Base-by-base conservation (phyloP, 2,888 invertebrate genomes). In the Stenodera caucasica region DNA sequence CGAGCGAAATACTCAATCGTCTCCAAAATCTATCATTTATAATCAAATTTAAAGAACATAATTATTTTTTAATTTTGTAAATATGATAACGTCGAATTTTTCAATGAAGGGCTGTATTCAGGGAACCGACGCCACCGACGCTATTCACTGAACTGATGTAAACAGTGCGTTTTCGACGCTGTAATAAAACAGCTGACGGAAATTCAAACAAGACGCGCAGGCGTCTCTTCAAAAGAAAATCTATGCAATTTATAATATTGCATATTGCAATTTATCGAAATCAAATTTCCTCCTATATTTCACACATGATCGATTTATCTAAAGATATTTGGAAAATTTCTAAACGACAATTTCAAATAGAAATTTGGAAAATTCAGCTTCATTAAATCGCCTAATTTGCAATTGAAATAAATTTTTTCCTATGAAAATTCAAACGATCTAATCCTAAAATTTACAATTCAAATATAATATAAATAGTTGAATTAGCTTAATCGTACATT, bases 101-200 rank as follows among this genome's bases (percentile, higher is more conserved):
- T 29, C 4, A 14, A 26, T 14, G 14, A 14, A 7, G 26, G 14
- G 11, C 18, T 11, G 2, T 21, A 2, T 45, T 15, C n/a, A n/a
- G n/a, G 32, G 40, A 23, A 37, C 49, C 33, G 23, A 32, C 58
- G 14, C 50, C 14, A 15, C 55, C 18, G 30, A 26, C 51, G 29
- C 15, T 56, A 15, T 29, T 49, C 30, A 35, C 61, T 21, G 49
- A 45, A 58, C 62, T 62, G 61, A 58, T 58, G 62, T 62, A 62
- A 62, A 62, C 62, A 62, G 40, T 49, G 33, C 61, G 37, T 57
- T 58, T 35, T 58, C 30, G 33, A 53, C 49, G 40, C 52, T 40
- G 51, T 40, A 40, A 49, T 49, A 1, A 49, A 58, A 62, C 62
- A 62, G 62, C 62, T 62, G 62, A 62, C 55, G 30, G 21, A 11